These are phyloP conservation scores for Drosophila rhopaloa DNA, from an alignment of 1,140 invertebrate species.

Conservation along the genomic window DNA sequence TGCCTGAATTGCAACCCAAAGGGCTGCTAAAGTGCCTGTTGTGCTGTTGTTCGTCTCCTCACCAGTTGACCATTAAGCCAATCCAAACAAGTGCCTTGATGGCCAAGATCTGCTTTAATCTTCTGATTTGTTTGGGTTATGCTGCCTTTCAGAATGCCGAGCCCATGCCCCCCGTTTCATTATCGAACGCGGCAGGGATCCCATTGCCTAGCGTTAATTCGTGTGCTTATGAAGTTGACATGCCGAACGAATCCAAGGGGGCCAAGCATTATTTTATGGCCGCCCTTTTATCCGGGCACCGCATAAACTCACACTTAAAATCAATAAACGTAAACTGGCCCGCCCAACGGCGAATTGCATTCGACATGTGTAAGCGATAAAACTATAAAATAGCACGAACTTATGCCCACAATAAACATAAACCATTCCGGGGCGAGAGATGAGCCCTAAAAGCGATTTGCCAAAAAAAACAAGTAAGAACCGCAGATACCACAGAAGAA, in stretches of 20 bases:
- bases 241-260: constrained; percentile 56
- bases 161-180: constrained; percentile 36
- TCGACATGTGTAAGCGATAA: constrained; percentile 68
- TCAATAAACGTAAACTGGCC: constrained; percentile 77
- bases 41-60: constrained; percentile 18
- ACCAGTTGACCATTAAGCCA: constrained; percentile 35
- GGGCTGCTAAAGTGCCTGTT: constrained; percentile 16
- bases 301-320: constrained; percentile 82
- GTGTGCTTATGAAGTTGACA: constrained; percentile 73
- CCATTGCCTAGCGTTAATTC: constrained; percentile 45
- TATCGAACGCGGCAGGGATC: constrained; percentile 54
- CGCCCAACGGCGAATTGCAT: constrained; percentile 59
- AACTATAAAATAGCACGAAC: constrained; percentile 80
- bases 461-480: constrained; percentile 31
- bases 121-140: constrained; percentile 42
- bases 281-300: constrained; percentile 28
- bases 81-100: constrained; percentile 27
- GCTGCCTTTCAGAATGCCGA: constrained; percentile 10
- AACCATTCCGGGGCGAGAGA: constrained; percentile 44
- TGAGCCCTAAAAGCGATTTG: constrained; percentile 41
- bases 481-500: constrained; percentile 21
- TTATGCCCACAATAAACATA: constrained; percentile 77
- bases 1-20: constrained; percentile 26
- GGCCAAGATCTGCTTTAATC: constrained; percentile 63
- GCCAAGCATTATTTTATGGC: constrained; percentile 28